Conservation (phyloP, 1,140 invertebrate genomes). For the Camponotus vicinus region DNA sequence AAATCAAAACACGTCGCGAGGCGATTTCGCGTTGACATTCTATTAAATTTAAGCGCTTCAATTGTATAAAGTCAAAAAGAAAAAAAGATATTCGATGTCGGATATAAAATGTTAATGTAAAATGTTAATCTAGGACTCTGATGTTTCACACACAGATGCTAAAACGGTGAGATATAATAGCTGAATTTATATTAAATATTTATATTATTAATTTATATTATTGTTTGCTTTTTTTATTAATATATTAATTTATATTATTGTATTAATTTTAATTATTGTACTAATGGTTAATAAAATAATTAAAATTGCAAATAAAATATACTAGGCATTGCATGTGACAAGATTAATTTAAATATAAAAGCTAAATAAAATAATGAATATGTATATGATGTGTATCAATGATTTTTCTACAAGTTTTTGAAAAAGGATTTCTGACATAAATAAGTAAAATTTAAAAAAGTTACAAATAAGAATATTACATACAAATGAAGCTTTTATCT, state of each 20-base stretch:
- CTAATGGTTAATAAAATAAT: neutral
- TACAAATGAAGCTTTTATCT: neutral
- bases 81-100: neutral
- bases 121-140: too few relatives aligned
- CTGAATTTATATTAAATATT: neutral
- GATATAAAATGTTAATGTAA: neutral
- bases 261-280: too few relatives aligned
- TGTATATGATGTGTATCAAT: neutral
- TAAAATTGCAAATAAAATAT: neutral
- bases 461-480: neutral
- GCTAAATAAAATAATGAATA: neutral
- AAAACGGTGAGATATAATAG: neutral
- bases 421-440: neutral
- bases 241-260: too few relatives aligned
- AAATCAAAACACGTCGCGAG: constrained; percentile 38
- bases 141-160: neutral
- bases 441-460: neutral
- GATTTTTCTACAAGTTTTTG: neutral
- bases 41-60: constrained; percentile 21
- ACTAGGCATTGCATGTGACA: neutral
- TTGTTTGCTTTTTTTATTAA: neutral
- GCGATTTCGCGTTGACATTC: constrained; percentile 13
- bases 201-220: neutral
- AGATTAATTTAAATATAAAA: neutral
- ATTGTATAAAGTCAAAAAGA: neutral